These are phyloP conservation scores for Tachyglossus aculeatus DNA, from an alignment of 2,797 vertebrate species.

Conservation along the genomic window DNA sequence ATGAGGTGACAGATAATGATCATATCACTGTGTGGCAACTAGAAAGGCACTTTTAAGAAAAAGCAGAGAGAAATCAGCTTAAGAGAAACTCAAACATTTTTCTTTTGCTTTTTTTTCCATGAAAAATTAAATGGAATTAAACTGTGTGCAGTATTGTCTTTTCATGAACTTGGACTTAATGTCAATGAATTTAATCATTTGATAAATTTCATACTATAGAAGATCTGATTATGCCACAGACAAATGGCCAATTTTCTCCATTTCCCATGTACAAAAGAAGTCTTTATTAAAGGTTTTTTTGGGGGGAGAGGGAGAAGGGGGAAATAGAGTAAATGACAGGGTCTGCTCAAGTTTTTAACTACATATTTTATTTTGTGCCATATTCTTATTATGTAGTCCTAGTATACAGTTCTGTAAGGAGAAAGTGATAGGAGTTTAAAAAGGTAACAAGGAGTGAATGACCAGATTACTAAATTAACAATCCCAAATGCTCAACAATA, in stretches of 20 bases:
- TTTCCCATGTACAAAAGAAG: conserved; percentile 58
- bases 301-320: not conserved
- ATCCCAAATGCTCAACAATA: not conserved
- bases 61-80: conserved; percentile 73
- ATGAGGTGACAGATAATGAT: conserved; percentile 78
- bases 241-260: conserved; percentile 72
- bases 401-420: not conserved
- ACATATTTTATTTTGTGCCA: conserved; percentile 14
- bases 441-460: conserved; percentile 14
- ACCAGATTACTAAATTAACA: conserved; percentile 28
- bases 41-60: conserved; percentile 79
- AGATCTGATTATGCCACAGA: conserved; percentile 72
- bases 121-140: conserved; percentile 79
- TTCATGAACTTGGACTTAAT: conserved; percentile 66
- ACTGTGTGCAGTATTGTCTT: conserved; percentile 57
- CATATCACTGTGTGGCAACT: conserved; percentile 75
- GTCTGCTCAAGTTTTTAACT: conserved; percentile 22
- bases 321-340: conserved; percentile 6
- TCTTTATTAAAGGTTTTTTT: conserved; percentile 46
- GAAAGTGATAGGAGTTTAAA: conserved; percentile 32
- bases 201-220: conserved; percentile 67
- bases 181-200: conserved; percentile 70
- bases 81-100: conserved; percentile 74
- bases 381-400: conserved; percentile 2
- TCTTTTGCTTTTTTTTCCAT: conserved; percentile 36